Conservation (phyloP, 92 coral and sea anemone genomes). For the Actinernus sp. region DNA sequence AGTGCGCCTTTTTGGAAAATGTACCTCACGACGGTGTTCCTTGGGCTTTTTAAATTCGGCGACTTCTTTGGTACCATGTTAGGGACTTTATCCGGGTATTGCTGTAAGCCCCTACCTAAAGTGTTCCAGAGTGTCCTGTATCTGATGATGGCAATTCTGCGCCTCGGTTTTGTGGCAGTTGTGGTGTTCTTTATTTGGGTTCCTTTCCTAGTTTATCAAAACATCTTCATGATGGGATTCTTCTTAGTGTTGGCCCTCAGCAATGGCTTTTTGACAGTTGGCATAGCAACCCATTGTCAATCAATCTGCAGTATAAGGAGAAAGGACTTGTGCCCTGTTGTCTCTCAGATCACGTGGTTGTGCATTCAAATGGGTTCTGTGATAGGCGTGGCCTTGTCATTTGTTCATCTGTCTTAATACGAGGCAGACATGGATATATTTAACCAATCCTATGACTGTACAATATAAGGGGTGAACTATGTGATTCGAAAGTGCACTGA, state of each 20-base stretch:
- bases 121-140: constrained; percentile 26
- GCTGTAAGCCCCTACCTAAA: constrained; percentile 37
- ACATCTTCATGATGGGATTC: constrained; percentile 59
- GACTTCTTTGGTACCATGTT: constrained; percentile 54
- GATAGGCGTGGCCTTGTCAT: constrained; percentile 70
- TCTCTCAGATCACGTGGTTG: constrained; percentile 74
- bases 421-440: no score
- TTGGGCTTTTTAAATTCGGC: constrained; percentile 61
- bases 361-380: constrained; percentile 64
- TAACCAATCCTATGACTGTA: no score
- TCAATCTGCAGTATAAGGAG: constrained; percentile 49
- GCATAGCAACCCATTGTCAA: constrained; percentile 60
- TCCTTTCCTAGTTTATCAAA: constrained; percentile 71
- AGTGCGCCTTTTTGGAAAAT: constrained; percentile 62
- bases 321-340: constrained; percentile 67
- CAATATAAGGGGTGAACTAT: no score
- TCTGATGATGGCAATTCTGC: constrained; percentile 51
- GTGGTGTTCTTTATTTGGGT: constrained; percentile 60
- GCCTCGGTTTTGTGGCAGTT: constrained; percentile 66
- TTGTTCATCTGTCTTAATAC: constrained; percentile 44
- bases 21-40: constrained; percentile 62
- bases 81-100: constrained; percentile 46
- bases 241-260: constrained; percentile 67
- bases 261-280: constrained; percentile 63
- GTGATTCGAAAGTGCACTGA: no score